Evolutionary conservation across 1,140 invertebrate species (phyloP).

Genomic region (Habropoda laboriosa): DNA sequence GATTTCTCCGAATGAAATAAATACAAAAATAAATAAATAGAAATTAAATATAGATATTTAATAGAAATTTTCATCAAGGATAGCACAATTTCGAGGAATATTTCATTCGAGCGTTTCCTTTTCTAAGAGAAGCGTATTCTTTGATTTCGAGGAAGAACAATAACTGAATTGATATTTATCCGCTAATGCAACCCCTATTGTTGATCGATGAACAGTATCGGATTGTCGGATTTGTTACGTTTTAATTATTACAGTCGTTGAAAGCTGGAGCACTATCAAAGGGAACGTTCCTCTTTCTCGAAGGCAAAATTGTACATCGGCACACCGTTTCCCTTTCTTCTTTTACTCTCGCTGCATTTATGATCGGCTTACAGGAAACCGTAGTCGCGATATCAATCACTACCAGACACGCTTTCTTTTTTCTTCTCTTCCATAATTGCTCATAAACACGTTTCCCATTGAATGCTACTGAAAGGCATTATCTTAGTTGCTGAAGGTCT

Average conservation of each 20-base stretch:
- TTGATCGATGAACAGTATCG: constrained; percentile 30
- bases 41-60: no score
- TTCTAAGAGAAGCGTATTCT: no score
- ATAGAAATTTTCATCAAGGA: no score
- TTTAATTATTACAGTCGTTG: constrained; percentile 39
- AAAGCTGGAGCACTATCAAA: constrained; percentile 45
- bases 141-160: neutral
- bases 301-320: constrained; percentile 21
- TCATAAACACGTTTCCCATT: neutral
- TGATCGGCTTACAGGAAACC: no score
- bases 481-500: neutral
- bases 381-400: no score
- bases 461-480: neutral
- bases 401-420: no score
- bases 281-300: constrained; percentile 6
- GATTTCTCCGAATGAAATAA: no score
- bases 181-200: constrained; percentile 32
- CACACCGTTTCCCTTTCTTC: constrained; percentile 14
- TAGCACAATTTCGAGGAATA: no score
- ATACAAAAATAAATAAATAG: no score
- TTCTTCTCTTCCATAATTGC: neutral
- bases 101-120: no score
- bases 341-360: constrained; percentile 30
- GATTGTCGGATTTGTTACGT: constrained; percentile 42
- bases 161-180: constrained; percentile 30